Evolutionary conservation across 2,113 vertebrate species (phyloP).

Genomic region (Takifugu flavidus): DNA sequence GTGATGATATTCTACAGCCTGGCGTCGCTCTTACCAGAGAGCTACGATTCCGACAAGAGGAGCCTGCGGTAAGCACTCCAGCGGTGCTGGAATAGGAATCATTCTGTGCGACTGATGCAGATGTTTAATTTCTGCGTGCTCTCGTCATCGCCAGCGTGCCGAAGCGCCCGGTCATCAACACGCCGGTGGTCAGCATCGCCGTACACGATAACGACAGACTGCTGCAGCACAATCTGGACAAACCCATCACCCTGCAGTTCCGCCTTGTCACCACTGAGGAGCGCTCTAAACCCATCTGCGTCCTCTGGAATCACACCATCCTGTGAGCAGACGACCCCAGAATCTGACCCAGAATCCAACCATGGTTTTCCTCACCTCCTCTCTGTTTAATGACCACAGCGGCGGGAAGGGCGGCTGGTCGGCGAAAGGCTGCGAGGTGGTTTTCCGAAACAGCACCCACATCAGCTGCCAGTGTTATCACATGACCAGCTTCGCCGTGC

Average conservation of each 20-base stretch:
- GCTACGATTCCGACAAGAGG: constrained; percentile 89
- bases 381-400: constrained; percentile 29
- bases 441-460: constrained; percentile 88
- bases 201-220: constrained; percentile 80
- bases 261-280: constrained; percentile 89
- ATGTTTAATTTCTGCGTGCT: too few relatives aligned
- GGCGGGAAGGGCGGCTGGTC: constrained; percentile 84
- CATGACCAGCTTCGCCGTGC: constrained; percentile 92
- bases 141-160: constrained; percentile 78
- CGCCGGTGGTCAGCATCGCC: constrained; percentile 88
- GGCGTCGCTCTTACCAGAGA: constrained; percentile 83
- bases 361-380: too few relatives aligned
- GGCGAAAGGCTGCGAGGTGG: constrained; percentile 87
- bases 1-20: constrained; percentile 94
- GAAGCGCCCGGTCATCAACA: constrained; percentile 92
- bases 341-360: not conserved
- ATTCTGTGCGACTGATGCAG: too few relatives aligned
- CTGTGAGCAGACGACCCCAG: constrained; percentile 73
- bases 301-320: constrained; percentile 95
- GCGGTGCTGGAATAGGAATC: not conserved
- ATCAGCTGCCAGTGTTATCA: constrained; percentile 95
- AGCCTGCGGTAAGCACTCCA: constrained; percentile 80
- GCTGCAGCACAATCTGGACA: constrained; percentile 75
- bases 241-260: constrained; percentile 91
- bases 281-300: constrained; percentile 93